Evolutionary conservation across 2,797 vertebrate genomes (phyloP).

Genomic region (Halcyon chelicuti): DNA sequence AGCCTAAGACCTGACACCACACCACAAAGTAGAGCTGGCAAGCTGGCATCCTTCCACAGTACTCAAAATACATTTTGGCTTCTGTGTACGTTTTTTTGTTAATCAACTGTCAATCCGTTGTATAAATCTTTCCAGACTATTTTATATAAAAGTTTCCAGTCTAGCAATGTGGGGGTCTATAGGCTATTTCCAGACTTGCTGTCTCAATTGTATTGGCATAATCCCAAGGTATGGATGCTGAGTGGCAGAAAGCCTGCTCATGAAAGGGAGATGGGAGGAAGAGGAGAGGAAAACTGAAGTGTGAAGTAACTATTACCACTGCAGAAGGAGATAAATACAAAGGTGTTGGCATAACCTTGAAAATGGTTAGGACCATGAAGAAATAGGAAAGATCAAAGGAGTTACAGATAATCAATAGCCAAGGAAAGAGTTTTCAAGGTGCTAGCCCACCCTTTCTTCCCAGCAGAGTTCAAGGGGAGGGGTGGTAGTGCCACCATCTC

Average conservation of each 20-base stretch:
- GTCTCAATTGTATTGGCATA: constrained; percentile 41
- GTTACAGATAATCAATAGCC: background rate
- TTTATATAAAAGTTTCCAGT: constrained; percentile 64
- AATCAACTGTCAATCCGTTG: constrained; percentile 59
- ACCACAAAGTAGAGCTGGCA: background rate
- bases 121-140: constrained; percentile 65
- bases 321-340: background rate
- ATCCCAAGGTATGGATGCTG: background rate
- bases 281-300: background rate
- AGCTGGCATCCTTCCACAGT: constrained; percentile 11
- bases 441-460: background rate
- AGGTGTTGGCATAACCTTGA: background rate
- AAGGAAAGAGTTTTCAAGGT: background rate
- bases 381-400: background rate
- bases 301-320: background rate
- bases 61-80: constrained; percentile 50
- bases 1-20: no score
- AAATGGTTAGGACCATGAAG: background rate
- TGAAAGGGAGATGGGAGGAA: background rate
- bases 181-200: constrained; percentile 58
- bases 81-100: constrained; percentile 50
- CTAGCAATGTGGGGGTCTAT: constrained; percentile 31
- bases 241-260: background rate
- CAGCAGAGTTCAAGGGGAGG: background rate
- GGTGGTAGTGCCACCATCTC: background rate